A percentile compares a stretch with the other conserved stretches of the same genome.
Conservation (phyloP, 2,113 vertebrate species). For the Philantomba maxwellii region DNA sequence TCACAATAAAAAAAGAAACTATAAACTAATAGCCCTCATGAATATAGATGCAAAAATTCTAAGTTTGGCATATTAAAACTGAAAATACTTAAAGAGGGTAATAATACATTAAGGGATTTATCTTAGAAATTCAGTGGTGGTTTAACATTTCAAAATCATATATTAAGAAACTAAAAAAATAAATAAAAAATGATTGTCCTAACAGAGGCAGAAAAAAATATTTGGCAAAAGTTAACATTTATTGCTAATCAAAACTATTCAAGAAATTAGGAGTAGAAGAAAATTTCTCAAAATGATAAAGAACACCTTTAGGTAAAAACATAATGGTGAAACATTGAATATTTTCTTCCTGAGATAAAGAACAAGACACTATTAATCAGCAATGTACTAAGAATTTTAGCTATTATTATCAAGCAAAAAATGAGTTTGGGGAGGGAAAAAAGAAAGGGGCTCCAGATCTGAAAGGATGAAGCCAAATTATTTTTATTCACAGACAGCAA, state of each 20-base stretch:
- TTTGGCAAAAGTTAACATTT: background rate
- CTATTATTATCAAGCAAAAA: background rate
- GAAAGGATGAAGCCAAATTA: background rate
- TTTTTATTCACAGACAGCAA: background rate
- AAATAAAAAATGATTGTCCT: background rate
- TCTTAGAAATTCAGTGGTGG: background rate
- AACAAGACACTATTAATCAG: background rate
- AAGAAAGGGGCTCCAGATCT: background rate
- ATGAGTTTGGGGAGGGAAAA: rapidly evolving
- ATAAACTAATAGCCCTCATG: background rate
- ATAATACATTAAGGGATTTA: background rate
- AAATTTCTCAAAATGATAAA: background rate
- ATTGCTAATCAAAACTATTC: background rate
- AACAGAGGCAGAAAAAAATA: background rate
- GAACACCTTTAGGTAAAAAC: background rate
- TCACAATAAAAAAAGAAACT: background rate
- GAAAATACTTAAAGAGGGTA: background rate
- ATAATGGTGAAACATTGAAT: background rate
- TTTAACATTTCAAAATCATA: background rate
- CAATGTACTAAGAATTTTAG: background rate
- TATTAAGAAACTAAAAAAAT: background rate
- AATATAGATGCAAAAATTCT: background rate
- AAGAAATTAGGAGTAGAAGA: background rate
- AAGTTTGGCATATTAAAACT: background rate
- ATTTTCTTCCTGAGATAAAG: background rate